Evolutionary conservation across 2,113 vertebrate genomes (phyloP).

Genomic region (Entelurus aequoreus): DNA sequence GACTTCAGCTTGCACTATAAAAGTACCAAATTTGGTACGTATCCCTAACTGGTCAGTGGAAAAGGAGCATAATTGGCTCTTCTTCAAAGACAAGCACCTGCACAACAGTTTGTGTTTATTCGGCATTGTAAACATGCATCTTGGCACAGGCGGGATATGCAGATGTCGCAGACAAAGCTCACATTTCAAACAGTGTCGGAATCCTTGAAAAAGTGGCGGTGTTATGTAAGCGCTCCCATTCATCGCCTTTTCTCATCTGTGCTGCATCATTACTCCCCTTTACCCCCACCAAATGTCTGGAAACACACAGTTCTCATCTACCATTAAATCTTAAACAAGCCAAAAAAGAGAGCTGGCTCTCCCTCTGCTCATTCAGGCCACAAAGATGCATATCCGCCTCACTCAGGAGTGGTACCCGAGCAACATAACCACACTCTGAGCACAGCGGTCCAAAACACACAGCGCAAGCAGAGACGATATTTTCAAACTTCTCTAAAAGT

Average conservation of each 20-base stretch:
- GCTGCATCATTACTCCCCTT: constrained; percentile 67
- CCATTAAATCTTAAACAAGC: constrained; percentile 59
- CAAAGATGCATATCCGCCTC: constrained; percentile 56
- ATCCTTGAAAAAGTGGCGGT: constrained; percentile 57
- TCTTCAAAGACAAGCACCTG: constrained; percentile 3
- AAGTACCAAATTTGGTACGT: no score
- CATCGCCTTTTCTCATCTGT: constrained; percentile 56
- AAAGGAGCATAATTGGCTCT: neutral
- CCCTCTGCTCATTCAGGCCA: constrained; percentile 46
- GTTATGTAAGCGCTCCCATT: constrained; percentile 69
- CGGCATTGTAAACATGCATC: constrained; percentile 9
- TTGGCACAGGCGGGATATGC: neutral
- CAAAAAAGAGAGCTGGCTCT: constrained; percentile 57
- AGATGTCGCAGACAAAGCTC: constrained; percentile 20
- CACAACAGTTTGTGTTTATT: neutral
- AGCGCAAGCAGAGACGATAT: constrained; percentile 14
- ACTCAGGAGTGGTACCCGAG: constrained; percentile 45
- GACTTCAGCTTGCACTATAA: no score
- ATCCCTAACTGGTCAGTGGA: neutral
- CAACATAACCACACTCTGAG: constrained; percentile 40
- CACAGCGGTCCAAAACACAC: constrained; percentile 52
- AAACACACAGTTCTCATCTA: constrained; percentile 68
- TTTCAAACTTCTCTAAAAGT: neutral
- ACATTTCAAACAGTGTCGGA: constrained; percentile 41
- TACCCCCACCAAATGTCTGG: constrained; percentile 56